These are phyloP conservation scores for Argyra leucocephala DNA, from an alignment of 2,888 invertebrate genomes.

Conservation along the genomic window DNA sequence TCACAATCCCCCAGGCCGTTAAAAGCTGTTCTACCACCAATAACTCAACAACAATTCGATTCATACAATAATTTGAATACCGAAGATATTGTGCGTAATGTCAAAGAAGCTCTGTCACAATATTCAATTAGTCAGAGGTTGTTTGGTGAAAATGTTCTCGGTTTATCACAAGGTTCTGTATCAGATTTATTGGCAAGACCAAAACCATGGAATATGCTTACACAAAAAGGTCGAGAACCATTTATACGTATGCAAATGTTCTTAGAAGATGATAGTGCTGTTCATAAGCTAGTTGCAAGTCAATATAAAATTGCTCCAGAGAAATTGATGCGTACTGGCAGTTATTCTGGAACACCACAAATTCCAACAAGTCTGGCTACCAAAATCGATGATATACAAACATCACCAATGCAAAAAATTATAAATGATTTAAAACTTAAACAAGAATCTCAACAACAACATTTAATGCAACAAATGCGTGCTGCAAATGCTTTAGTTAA, in stretches of 20 bases:
- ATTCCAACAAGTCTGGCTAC: slow-evolving; percentile 59
- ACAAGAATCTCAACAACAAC: slow-evolving; percentile 56
- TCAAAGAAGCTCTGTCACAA: slow-evolving; percentile 88
- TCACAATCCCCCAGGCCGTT: slow-evolving; percentile 67
- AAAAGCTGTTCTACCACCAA: slow-evolving; percentile 93
- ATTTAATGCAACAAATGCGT: slow-evolving; percentile 49
- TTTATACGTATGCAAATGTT: slow-evolving; percentile 98
- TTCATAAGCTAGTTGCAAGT: slow-evolving; percentile 88
- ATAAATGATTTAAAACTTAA: slow-evolving; percentile 62
- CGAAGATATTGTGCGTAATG: slow-evolving; percentile 94
- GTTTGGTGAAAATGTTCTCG: slow-evolving; percentile 94
- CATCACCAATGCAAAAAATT: slow-evolving; percentile 54
- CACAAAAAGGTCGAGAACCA: slow-evolving; percentile 94
- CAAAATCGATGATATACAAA: slow-evolving; percentile 61
- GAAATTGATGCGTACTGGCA: slow-evolving; percentile 91
- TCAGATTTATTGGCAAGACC: slow-evolving; percentile 94
- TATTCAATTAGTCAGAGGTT: slow-evolving; percentile 95
- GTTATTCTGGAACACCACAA: slow-evolving; percentile 75
- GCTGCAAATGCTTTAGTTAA: slow-evolving; percentile 45
- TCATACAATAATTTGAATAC: slow-evolving; percentile 96
- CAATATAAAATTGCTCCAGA: slow-evolving; percentile 98
- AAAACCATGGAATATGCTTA: slow-evolving; percentile 98
- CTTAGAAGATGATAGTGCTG: slow-evolving; percentile 88
- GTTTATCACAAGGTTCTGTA: slow-evolving; percentile 92
- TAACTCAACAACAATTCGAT: slow-evolving; percentile 98